Conservation (phyloP, 64 coral and sea anemone species). For the Stichodactyla mertensii region DNA sequence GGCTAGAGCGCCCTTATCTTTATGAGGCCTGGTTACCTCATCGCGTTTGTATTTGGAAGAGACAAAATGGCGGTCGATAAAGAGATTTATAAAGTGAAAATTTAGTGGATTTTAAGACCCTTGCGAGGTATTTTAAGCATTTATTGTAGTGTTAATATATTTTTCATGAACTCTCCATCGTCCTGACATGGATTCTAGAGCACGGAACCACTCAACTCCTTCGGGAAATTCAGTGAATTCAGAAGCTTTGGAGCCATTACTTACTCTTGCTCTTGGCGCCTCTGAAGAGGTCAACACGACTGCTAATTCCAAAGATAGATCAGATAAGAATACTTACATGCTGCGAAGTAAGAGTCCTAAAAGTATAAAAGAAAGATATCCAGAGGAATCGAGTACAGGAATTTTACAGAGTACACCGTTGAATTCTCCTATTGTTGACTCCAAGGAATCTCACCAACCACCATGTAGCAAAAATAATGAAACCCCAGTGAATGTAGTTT, state of each 20-base stretch:
- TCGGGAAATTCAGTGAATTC: not conserved
- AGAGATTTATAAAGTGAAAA: not conserved
- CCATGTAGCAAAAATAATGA: not conserved
- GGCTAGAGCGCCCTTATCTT: not conserved
- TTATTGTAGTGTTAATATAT: not conserved
- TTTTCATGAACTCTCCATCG: not conserved
- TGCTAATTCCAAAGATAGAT: not conserved
- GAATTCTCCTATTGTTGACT: constrained; percentile 18
- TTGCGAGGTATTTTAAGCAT: not conserved
- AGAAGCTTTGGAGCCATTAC: constrained; percentile 11
- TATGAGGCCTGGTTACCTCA: constrained; percentile 13
- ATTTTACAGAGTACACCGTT: constrained; percentile 23
- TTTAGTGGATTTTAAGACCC: not conserved
- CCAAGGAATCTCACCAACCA: not conserved
- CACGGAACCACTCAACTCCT: not conserved
- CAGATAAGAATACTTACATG: not conserved
- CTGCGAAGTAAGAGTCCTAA: constrained; percentile 9
- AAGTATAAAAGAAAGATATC: not conserved
- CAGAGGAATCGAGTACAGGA: not conserved
- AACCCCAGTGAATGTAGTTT: not conserved
- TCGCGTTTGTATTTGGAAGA: not conserved
- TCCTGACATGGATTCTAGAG: not conserved
- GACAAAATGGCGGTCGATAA: constrained; percentile 25
- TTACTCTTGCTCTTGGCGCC: constrained; percentile 42
- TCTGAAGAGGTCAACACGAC: constrained; percentile 66